Conservation (phyloP, 2,797 vertebrate species). For the Bradypodion ventrale region DNA sequence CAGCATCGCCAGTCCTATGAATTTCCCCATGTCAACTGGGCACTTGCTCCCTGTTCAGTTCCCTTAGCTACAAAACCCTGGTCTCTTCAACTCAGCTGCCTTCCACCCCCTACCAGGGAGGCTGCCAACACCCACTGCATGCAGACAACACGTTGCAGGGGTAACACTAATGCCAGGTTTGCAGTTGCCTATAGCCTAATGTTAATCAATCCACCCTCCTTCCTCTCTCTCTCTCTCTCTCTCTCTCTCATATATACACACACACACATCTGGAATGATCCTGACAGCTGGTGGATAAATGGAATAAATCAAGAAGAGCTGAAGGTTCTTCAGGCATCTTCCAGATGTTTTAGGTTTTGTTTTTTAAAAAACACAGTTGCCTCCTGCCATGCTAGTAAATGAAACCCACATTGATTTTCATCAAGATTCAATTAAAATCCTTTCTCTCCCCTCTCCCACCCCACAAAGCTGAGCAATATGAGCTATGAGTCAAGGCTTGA, state of each 20-base stretch:
- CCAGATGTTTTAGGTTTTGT: slow-evolving; percentile 56
- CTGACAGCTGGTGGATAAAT: not conserved
- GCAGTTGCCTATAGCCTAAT: not conserved
- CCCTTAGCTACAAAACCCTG: not conserved
- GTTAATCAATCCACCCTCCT: too few species aligned
- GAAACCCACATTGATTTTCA: slow-evolving; percentile 55
- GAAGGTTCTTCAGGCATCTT: not conserved
- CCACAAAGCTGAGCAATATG: not conserved
- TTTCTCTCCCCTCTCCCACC: not conserved
- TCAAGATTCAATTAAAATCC: slow-evolving; percentile 53
- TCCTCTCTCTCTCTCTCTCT: too few species aligned
- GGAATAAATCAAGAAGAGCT: not conserved
- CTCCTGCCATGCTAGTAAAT: slow-evolving; percentile 31
- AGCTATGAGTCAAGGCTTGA: slow-evolving; percentile 3
- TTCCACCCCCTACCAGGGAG: not conserved
- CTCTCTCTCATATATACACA: too few species aligned
- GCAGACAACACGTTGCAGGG: not conserved
- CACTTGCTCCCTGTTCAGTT: not conserved
- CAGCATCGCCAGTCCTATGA: not conserved
- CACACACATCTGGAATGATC: slow-evolving; percentile 31
- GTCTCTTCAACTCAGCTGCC: not conserved
- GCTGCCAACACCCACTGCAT: not conserved
- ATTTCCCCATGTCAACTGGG: not conserved
- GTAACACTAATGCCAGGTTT: not conserved
- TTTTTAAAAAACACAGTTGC: slow-evolving; percentile 33